Evolutionary conservation across 2,888 invertebrate genomes (phyloP).

Genomic region (Oligia fasciuncula): DNA sequence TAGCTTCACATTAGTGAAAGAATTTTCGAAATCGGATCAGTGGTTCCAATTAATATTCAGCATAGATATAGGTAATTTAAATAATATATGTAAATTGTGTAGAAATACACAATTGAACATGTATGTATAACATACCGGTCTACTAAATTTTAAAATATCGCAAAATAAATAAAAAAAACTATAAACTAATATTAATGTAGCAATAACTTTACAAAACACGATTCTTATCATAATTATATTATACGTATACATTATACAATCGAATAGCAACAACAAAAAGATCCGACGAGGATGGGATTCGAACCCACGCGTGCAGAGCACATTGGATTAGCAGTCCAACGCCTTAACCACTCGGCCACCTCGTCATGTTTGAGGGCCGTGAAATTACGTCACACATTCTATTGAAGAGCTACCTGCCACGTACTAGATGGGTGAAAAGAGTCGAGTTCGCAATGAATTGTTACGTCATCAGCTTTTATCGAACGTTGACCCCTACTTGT

Average conservation of each 20-base stretch:
- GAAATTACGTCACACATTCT: conserved; percentile 70
- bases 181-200: not conserved
- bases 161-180: conserved; percentile 6
- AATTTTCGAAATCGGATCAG: not conserved
- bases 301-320: conserved; percentile 96
- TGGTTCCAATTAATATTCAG: not conserved
- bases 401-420: conserved; percentile 48
- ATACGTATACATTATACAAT: not conserved
- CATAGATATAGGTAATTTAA: not conserved
- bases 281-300: conserved; percentile 94
- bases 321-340: conserved; percentile 96
- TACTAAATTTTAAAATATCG: not conserved
- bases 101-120: not conserved
- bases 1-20: not conserved
- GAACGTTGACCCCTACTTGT: conserved; percentile 57
- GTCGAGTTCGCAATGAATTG: conserved; percentile 42
- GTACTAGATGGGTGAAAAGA: conserved; percentile 46
- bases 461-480: conserved; percentile 65
- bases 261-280: conserved; percentile 65
- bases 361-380: conserved; percentile 87
- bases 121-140: not conserved
- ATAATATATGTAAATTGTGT: not conserved
- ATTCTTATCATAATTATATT: conserved; percentile 3
- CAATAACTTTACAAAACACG: not conserved
- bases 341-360: conserved; percentile 96